These are phyloP conservation scores for Drosophila eugracilis DNA, from an alignment of 1,140 invertebrate genomes.

Conservation along the genomic window DNA sequence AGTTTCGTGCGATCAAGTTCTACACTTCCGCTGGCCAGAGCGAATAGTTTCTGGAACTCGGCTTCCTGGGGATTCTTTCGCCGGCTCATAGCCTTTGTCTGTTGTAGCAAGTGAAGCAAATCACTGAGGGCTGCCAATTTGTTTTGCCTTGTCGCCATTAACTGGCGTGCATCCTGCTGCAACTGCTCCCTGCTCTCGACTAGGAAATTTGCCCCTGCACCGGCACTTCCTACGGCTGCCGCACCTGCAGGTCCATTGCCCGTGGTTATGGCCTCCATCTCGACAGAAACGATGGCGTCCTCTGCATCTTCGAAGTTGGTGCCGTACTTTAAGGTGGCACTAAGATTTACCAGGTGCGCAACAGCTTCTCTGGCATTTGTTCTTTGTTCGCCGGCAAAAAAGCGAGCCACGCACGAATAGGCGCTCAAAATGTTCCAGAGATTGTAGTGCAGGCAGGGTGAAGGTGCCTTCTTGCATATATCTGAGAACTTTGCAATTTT, in stretches of 20 bases:
- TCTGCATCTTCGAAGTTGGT: slow-evolving; percentile 87
- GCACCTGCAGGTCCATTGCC: slow-evolving; percentile 59
- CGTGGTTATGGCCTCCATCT: slow-evolving; percentile 81
- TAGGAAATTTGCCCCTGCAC: slow-evolving; percentile 33
- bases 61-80: slow-evolving; percentile 69
- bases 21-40: slow-evolving; percentile 83
- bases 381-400: slow-evolving; percentile 90
- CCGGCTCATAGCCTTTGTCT: slow-evolving; percentile 77
- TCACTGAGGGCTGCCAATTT: slow-evolving; percentile 87
- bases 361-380: slow-evolving; percentile 87
- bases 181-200: slow-evolving; percentile 63
- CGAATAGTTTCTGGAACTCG: slow-evolving; percentile 86
- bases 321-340: slow-evolving; percentile 87
- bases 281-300: slow-evolving; percentile 88
- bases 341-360: slow-evolving; percentile 87
- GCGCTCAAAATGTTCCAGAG: slow-evolving; percentile 89
- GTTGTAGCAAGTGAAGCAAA: slow-evolving; percentile 86
- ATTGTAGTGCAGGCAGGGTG: slow-evolving; percentile 88
- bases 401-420: slow-evolving; percentile 88
- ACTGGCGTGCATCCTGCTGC: slow-evolving; percentile 59
- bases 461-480: slow-evolving; percentile 87
- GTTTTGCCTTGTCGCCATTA: slow-evolving; percentile 58
- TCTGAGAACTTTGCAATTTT: slow-evolving; percentile 86
- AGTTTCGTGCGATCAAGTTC: slow-evolving; percentile 86
- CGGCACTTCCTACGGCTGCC: slow-evolving; percentile 40